Conservation (phyloP, 2,113 vertebrate species). For the Tragelaphus strepsiceros region DNA sequence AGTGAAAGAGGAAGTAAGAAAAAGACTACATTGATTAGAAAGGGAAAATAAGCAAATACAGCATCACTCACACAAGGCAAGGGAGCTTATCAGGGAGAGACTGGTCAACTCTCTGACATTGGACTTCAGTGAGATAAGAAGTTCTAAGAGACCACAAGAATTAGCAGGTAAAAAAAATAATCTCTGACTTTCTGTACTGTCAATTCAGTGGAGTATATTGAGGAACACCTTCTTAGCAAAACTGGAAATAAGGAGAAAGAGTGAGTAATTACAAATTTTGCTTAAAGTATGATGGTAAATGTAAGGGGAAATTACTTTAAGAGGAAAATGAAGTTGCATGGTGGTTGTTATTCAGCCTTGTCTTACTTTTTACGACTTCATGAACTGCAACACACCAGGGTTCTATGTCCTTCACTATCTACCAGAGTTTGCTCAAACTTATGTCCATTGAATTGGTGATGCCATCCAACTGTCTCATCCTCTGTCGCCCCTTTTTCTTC, state of each 20-base stretch:
- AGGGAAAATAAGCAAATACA: neutral
- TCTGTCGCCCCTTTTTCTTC: too few relatives aligned
- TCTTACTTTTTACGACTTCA: rapidly evolving
- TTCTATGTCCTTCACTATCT: too few relatives aligned
- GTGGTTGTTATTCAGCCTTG: neutral
- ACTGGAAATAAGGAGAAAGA: neutral
- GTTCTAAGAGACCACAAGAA: neutral
- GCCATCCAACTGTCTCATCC: too few relatives aligned
- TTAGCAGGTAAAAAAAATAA: neutral
- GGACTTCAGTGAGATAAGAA: neutral
- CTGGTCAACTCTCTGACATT: neutral
- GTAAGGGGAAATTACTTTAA: neutral
- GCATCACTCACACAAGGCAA: neutral
- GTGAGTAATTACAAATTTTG: neutral
- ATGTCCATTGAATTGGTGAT: too few relatives aligned
- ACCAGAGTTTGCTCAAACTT: too few relatives aligned
- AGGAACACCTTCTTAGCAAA: neutral
- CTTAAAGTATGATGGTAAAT: neutral
- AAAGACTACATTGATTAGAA: neutral
- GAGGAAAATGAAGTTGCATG: neutral
- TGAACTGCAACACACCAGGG: neutral
- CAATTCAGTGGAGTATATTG: neutral
- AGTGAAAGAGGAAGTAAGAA: neutral
- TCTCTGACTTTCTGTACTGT: neutral
- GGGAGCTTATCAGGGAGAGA: neutral